Percentiles rank a stretch among this genome's conserved stretches.
These are phyloP conservation scores for Galeopterus variegatus DNA, from an alignment of 2,113 vertebrate genomes.

Conservation along the genomic window DNA sequence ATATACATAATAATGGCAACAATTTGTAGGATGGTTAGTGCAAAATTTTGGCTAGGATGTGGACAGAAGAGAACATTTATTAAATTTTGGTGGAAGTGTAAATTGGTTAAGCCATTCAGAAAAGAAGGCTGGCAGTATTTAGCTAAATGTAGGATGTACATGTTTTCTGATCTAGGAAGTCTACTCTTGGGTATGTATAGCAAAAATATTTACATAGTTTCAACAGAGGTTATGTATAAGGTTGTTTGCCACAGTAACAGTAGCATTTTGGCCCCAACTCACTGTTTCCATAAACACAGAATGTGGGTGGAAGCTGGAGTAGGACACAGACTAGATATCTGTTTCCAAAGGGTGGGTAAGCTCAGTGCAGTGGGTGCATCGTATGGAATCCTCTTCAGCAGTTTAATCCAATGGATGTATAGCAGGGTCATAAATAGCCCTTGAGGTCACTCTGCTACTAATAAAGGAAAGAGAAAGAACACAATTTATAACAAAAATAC, in stretches of 20 bases:
- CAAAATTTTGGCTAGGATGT: not conserved
- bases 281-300: not conserved
- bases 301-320: not conserved
- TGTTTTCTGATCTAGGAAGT: not conserved
- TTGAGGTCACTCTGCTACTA: not conserved
- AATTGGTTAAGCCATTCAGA: not conserved
- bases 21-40: not conserved
- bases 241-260: not conserved
- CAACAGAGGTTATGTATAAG: not conserved
- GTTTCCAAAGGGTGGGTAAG: not conserved
- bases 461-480: not conserved
- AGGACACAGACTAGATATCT: not conserved
- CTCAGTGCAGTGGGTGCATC: no score
- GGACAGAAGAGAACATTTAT: not conserved
- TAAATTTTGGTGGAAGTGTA: not conserved
- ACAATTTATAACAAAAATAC: not conserved
- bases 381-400: not conserved
- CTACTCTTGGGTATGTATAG: not conserved
- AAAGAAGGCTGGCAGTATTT: not conserved
- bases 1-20: not conserved
- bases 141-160: not conserved
- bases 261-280: not conserved
- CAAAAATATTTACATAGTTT: conserved; percentile 1
- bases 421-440: not conserved
- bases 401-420: not conserved